phyloP scores from a whole-genome alignment of 2,113 vertebrate species.

The Lampris megalopsis region DNA sequence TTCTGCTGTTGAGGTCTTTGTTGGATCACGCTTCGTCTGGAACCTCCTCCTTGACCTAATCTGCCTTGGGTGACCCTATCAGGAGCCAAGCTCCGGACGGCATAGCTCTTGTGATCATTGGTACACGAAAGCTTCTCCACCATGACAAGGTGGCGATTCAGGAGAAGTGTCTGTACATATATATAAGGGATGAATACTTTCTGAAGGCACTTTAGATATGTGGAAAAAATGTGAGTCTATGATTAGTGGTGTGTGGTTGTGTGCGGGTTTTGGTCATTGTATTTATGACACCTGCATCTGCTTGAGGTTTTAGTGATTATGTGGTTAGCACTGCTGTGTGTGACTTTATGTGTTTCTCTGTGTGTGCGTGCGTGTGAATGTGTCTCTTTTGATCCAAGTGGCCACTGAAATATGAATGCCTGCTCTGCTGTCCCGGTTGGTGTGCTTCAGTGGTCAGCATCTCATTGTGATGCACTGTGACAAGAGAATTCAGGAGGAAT shows the following conservation, averaged over 20 bases:
- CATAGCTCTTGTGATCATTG: too few relatives aligned
- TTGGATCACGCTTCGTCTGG: too few relatives aligned
- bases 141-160: too few relatives aligned
- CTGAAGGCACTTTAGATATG: too few relatives aligned
- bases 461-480: constrained; percentile 52
- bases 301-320: too few relatives aligned
- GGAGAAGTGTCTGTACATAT: too few relatives aligned
- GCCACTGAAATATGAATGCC: constrained; percentile 67
- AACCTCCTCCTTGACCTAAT: too few relatives aligned
- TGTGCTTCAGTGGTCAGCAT: constrained; percentile 34
- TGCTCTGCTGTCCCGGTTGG: constrained; percentile 44
- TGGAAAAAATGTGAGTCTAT: neutral
- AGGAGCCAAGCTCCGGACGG: too few relatives aligned
- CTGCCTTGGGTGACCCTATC: too few relatives aligned
- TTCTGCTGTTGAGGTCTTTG: too few relatives aligned
- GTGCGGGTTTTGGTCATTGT: neutral
- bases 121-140: too few relatives aligned
- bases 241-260: neutral
- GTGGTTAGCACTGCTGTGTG: constrained; percentile 26
- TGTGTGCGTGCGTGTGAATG: constrained; percentile 11
- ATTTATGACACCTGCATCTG: neutral
- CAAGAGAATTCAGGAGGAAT: constrained; percentile 62
- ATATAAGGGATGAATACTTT: too few relatives aligned
- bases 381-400: constrained; percentile 50
- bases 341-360: constrained; percentile 23